These are phyloP conservation scores for Menura novaehollandiae DNA, from an alignment of 2,113 vertebrate species.

Conservation along the genomic window DNA sequence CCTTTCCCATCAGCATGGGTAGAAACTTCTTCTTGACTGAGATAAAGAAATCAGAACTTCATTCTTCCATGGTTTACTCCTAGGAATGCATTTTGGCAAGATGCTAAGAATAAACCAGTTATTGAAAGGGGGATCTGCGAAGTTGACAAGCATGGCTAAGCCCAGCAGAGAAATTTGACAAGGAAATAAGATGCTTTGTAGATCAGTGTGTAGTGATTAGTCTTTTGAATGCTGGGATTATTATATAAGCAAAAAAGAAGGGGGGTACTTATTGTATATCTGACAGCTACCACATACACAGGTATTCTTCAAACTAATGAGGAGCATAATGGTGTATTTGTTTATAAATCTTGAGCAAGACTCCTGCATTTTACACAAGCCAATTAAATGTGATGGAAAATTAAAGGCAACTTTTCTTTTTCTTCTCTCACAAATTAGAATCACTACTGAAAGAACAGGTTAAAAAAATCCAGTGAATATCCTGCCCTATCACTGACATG, in stretches of 20 bases:
- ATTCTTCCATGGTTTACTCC: conserved; percentile 78
- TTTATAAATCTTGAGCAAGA: conserved; percentile 56
- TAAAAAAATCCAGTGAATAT: not conserved
- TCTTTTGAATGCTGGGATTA: conserved; percentile 83
- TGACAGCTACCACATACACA: conserved; percentile 66
- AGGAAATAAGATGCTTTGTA: conserved; percentile 86
- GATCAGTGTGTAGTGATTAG: conserved; percentile 79
- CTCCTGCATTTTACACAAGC: conserved; percentile 21
- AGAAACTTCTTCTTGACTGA: conserved; percentile 66
- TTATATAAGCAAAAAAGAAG: conserved; percentile 75
- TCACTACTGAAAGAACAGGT: not conserved
- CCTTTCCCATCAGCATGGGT: conserved; percentile 76
- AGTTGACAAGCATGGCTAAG: conserved; percentile 81
- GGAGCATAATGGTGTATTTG: conserved; percentile 68
- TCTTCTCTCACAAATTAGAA: not conserved
- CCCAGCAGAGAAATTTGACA: conserved; percentile 79
- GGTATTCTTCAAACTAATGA: conserved; percentile 71
- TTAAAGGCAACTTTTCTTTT: not conserved
- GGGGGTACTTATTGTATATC: conserved; percentile 62
- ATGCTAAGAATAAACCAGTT: conserved; percentile 77
- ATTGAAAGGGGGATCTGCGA: conserved; percentile 84
- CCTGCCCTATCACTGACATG: not conserved
- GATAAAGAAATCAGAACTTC: conserved; percentile 79
- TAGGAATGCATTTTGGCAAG: conserved; percentile 82
- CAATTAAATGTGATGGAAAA: conserved; percentile 50